Conservation (phyloP, 2,113 vertebrate genomes). For the Syngnathus floridae region DNA sequence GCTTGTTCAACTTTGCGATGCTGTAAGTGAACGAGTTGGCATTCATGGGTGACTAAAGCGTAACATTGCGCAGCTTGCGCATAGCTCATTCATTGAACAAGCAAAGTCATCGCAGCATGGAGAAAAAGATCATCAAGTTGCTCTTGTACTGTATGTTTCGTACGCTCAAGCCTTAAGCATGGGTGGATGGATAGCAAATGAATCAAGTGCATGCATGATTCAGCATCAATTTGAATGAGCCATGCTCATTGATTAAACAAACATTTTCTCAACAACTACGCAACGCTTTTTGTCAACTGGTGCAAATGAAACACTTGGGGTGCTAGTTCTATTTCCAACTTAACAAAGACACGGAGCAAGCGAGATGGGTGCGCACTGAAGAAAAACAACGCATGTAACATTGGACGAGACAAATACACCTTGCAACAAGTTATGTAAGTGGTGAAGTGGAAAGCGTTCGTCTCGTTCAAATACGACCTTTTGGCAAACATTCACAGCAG, state of each 20-base stretch:
- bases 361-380: not conserved
- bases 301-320: not conserved
- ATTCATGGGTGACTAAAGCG: slow-evolving; percentile 31
- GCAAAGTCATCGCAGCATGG: slow-evolving; percentile 14
- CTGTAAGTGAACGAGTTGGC: slow-evolving; percentile 2
- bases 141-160: not conserved
- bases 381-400: not conserved
- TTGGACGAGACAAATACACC: slow-evolving; percentile 17
- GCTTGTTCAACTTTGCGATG: not conserved
- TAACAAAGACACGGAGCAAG: not conserved
- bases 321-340: not conserved
- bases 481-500: not conserved
- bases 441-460: slow-evolving; percentile 14
- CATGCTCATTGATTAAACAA: not conserved
- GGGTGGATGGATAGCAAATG: not conserved
- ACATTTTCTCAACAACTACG: not conserved
- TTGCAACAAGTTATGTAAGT: slow-evolving; percentile 22
- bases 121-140: not conserved
- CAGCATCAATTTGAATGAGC: not conserved
- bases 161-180: not conserved
- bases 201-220: not conserved
- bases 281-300: not conserved
- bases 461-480: slow-evolving; percentile 13
- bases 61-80: slow-evolving; percentile 30
- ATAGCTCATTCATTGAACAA: slow-evolving; percentile 40